phyloP scores from a whole-genome alignment of 2,888 invertebrate genomes.

The Epinotia nisella region DNA sequence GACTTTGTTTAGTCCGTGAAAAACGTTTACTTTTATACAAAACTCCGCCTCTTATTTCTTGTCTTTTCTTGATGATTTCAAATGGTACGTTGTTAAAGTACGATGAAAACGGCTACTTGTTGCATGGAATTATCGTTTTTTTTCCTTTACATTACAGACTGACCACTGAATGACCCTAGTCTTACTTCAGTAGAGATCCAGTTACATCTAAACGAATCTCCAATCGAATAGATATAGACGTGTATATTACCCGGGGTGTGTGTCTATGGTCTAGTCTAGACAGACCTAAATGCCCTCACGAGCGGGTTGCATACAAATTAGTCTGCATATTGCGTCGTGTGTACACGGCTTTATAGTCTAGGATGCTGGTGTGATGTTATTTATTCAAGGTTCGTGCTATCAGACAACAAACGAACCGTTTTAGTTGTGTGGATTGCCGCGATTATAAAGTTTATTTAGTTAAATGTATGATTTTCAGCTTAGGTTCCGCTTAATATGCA shows the following conservation, averaged over 20 bases:
- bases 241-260: background rate
- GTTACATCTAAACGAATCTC: background rate
- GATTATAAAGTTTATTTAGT: too few species aligned
- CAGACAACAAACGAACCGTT: background rate
- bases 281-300: constrained; percentile 11
- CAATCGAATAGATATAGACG: background rate
- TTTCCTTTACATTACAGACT: too few species aligned
- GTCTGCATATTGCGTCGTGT: constrained; percentile 16
- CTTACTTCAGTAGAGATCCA: background rate
- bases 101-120: too few species aligned
- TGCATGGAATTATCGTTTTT: too few species aligned
- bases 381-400: constrained; percentile 2
- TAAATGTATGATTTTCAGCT: too few species aligned
- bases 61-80: too few species aligned
- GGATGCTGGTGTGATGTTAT: background rate
- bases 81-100: too few species aligned
- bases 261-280: constrained; percentile 22
- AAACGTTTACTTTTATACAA: too few species aligned
- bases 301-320: constrained; percentile 19
- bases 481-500: too few species aligned
- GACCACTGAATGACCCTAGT: too few species aligned
- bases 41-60: too few species aligned
- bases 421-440: background rate
- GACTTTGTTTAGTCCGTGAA: too few species aligned
- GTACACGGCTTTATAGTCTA: constrained; percentile 19